Percentiles rank a stretch among this genome's conserved stretches.
Evolutionary conservation across 1,140 invertebrate genomes (phyloP).

Genomic region (Helicoverpa zea): DNA sequence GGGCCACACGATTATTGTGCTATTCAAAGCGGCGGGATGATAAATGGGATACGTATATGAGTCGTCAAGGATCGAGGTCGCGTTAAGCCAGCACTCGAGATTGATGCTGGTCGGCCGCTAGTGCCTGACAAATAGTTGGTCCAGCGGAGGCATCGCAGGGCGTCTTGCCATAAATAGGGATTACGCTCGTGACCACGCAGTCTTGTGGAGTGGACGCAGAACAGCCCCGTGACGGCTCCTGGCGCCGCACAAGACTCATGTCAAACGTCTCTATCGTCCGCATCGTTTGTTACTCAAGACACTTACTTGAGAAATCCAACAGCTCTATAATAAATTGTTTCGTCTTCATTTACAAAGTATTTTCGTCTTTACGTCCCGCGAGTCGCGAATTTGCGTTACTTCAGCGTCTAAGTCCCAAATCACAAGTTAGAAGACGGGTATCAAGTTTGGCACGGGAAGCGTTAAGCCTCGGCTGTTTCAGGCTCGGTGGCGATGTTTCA

Average conservation of each 20-base stretch:
- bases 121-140: slow-evolving; percentile 82
- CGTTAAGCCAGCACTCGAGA: slow-evolving; percentile 72
- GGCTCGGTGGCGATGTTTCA: slow-evolving; percentile 76
- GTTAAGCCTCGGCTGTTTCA: slow-evolving; percentile 79
- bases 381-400: slow-evolving; percentile 83
- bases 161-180: slow-evolving; percentile 86
- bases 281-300: slow-evolving; percentile 62
- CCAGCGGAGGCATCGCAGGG: slow-evolving; percentile 75
- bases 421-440: slow-evolving; percentile 82
- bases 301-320: slow-evolving; percentile 47
- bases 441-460: slow-evolving; percentile 76
- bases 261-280: slow-evolving; percentile 62
- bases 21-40: slow-evolving; percentile 46
- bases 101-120: slow-evolving; percentile 75
- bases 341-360: slow-evolving; percentile 42
- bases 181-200: slow-evolving; percentile 78
- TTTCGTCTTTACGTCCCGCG: slow-evolving; percentile 22
- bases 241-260: slow-evolving; percentile 62
- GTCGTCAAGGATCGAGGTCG: slow-evolving; percentile 57
- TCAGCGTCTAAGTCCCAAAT: slow-evolving; percentile 80
- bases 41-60: slow-evolving; percentile 53
- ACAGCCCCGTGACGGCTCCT: slow-evolving; percentile 70
- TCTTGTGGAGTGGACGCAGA: slow-evolving; percentile 75
- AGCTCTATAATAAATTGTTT: slow-evolving; percentile 47
- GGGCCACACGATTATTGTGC: slow-evolving; percentile 49